Evolutionary conservation across 2,113 vertebrate species (phyloP).

Genomic region (Brachypteracias leptosomus): DNA sequence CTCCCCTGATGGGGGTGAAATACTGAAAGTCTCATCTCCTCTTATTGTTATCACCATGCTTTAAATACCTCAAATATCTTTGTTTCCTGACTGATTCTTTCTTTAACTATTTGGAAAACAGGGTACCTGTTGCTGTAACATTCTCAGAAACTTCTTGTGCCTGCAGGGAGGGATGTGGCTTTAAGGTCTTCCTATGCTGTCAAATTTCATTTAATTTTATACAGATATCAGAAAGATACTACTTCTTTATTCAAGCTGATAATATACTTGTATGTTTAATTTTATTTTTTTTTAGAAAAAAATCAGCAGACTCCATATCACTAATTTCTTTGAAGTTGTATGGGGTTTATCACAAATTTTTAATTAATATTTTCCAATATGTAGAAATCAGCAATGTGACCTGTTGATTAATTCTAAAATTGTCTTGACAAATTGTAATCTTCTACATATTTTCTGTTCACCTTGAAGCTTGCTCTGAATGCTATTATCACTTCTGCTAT

Average conservation of each 20-base stretch:
- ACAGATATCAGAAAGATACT: neutral
- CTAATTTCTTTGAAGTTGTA: neutral
- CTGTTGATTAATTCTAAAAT: neutral
- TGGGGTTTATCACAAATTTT: neutral
- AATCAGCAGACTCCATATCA: neutral
- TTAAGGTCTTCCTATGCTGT: neutral
- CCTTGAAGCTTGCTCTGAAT: neutral
- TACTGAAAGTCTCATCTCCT: neutral
- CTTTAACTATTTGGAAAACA: neutral
- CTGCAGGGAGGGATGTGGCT: neutral
- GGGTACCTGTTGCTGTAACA: accelerated
- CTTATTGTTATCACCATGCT: neutral
- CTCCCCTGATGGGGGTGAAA: neutral
- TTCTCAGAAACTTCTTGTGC: neutral
- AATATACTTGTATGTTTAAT: neutral
- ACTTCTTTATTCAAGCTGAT: neutral
- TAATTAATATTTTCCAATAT: neutral
- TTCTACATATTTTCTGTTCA: neutral
- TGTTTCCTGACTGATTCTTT: neutral
- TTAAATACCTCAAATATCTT: neutral
- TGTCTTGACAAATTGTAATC: neutral
- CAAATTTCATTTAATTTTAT: neutral
- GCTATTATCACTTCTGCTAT: neutral
- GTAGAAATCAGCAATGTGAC: neutral
- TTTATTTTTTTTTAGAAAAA: neutral